These are phyloP conservation scores for Chloromyia formosa DNA, from an alignment of 2,888 invertebrate genomes.

Conservation along the genomic window DNA sequence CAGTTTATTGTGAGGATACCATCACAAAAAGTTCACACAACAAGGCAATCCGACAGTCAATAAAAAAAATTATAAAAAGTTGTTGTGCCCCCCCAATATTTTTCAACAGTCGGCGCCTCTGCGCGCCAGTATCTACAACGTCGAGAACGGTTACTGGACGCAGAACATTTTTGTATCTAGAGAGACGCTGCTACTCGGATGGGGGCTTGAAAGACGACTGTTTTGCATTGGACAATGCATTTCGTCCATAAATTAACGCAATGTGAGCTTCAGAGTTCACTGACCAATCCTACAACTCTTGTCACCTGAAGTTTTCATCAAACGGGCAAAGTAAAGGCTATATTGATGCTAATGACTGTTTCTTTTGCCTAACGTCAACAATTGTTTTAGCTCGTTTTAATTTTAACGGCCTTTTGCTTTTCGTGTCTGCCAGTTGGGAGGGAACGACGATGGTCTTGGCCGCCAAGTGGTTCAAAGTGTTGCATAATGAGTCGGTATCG, in stretches of 20 bases:
- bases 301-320: slow-evolving; percentile 16
- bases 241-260: slow-evolving; percentile 34
- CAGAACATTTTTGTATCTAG: slow-evolving; percentile 9
- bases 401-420: slow-evolving; percentile 7
- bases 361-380: not conserved
- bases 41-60: too few relatives aligned
- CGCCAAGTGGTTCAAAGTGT: not conserved
- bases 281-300: slow-evolving; percentile 27
- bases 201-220: slow-evolving; percentile 25
- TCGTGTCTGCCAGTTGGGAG: not conserved
- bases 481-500: slow-evolving; percentile 24
- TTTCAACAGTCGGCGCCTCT: too few relatives aligned
- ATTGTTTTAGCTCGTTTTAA: slow-evolving; percentile 5
- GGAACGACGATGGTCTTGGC: too few relatives aligned
- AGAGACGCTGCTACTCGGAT: not conserved
- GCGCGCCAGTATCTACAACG: slow-evolving; percentile 18
- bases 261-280: slow-evolving; percentile 10
- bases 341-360: not conserved
- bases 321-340: not conserved
- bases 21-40: too few relatives aligned
- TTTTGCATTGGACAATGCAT: slow-evolving; percentile 33
- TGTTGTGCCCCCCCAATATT: too few relatives aligned
- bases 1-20: too few relatives aligned
- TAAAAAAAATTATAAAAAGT: too few relatives aligned
- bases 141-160: slow-evolving; percentile 32